A percentile compares a stretch with the other conserved stretches of the same genome.
These are phyloP conservation scores for Crambe crambe DNA, from an alignment of 37 sponge, comb jelly and placozoan species.

Conservation along the genomic window DNA sequence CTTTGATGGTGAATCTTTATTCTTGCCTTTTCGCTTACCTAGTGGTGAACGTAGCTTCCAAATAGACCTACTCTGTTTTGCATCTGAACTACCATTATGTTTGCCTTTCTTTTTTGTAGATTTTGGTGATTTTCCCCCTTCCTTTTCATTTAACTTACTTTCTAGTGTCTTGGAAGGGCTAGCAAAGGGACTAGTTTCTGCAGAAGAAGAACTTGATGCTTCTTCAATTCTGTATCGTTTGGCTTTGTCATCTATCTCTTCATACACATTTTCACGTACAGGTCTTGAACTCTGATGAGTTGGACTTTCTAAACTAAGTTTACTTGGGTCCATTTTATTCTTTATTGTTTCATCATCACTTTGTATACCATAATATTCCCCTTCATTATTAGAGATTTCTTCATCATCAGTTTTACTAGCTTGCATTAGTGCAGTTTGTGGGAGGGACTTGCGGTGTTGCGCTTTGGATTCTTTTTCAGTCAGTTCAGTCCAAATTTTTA, in stretches of 20 bases:
- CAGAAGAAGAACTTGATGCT: background rate
- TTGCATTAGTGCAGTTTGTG: background rate
- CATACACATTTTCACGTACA: background rate
- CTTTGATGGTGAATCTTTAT: background rate
- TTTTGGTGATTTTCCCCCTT: background rate
- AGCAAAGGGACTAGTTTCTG: background rate
- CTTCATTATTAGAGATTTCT: background rate
- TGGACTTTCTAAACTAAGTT: background rate
- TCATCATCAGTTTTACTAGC: background rate
- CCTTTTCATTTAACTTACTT: too few species aligned
- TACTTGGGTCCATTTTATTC: background rate
- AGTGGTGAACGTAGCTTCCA: background rate
- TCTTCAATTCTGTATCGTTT: background rate
- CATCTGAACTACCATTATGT: background rate
- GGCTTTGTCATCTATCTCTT: background rate
- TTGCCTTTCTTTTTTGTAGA: background rate
- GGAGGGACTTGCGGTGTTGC: background rate
- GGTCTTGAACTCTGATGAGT: too few species aligned
- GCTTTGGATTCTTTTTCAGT: background rate
- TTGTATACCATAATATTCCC: background rate
- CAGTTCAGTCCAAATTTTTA: slow-evolving; percentile 24
- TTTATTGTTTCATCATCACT: slow-evolving; percentile 10
- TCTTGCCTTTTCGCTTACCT: background rate
- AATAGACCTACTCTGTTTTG: background rate
- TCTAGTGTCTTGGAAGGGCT: background rate